Base-by-base conservation (phyloP, 1,140 invertebrate genomes). In the Macrotrachela quadricornifera region DNA sequence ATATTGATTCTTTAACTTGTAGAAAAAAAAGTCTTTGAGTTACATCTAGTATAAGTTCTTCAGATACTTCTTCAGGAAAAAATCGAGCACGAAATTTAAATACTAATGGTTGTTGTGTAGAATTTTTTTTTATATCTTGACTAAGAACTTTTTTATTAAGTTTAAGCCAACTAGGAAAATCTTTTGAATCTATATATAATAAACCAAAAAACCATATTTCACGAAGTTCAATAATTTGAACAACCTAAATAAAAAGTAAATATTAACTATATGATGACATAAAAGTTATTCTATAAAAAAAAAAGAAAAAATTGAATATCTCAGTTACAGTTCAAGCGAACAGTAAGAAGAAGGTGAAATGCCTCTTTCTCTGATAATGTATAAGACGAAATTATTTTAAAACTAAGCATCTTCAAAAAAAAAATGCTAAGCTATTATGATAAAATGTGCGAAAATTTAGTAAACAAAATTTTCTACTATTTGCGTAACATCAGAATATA, bases 171-270 rank as follows among this genome's bases (percentile, higher is more conserved):
- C 91, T 96, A 56, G 83, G 77, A 66, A 91, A 88, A 40, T 85
- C 87, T 72, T 97, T 97, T 60, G 80, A 86, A 72, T 99, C 94
- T 55, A 85, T 86, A 72, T 96, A 99, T 70, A 97, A 91, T 14
- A 99, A 78, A 50, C 94, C 94, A 72, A 99, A 99, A 74, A 95
- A 99, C 94, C 94, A 99, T 57, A 97, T 91, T 74, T 99, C 94
- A 57, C 94, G 76, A 17, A 99, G 77, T 56, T 91, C 92, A 64
- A 99, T 96, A 46, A 92, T 97, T 74, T 96, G 96, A 53, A 96
- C 53, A 30, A 76, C 75, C 75, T 99, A 94, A 71, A 30, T 30
- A n/a, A n/a, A n/a, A n/a, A n/a, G n/a, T n/a, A n/a, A n/a, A n/a
- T n/a, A n/a, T n/a, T n/a, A n/a, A n/a, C n/a, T n/a, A n/a, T n/a